Percentiles rank a stretch among this genome's conserved stretches.
Conservation (phyloP, 2,888 invertebrate species). For the Urechis unicinctus region DNA sequence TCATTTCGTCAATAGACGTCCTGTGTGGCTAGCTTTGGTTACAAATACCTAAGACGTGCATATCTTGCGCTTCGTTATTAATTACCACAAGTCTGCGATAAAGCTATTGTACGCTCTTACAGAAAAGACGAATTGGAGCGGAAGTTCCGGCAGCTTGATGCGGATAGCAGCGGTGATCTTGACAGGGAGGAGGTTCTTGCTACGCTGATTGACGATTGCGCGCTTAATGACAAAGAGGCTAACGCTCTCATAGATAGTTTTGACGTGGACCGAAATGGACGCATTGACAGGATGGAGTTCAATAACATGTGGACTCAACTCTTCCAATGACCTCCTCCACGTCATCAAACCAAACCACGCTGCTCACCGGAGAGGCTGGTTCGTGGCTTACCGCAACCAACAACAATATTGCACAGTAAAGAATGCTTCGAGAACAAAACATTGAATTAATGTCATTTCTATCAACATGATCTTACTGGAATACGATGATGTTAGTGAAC, state of each 20-base stretch:
- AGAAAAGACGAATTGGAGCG: constrained; percentile 6
- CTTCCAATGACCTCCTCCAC: too few species aligned
- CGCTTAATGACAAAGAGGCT: constrained; percentile 8
- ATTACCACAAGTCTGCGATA: neutral
- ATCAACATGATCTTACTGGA: too few species aligned
- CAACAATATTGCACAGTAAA: too few species aligned
- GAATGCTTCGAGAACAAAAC: too few species aligned
- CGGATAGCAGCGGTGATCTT: constrained; percentile 10
- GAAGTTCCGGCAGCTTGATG: constrained; percentile 10
- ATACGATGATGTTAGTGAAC: too few species aligned
- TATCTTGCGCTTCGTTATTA: neutral
- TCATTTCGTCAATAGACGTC: too few species aligned
- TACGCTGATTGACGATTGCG: constrained; percentile 5
- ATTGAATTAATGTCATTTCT: too few species aligned
- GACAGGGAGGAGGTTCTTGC: constrained; percentile 8
- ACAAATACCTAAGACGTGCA: too few species aligned
- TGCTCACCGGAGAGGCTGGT: too few species aligned
- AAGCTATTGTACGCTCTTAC: neutral
- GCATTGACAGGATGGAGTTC: constrained; percentile 8
- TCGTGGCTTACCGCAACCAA: too few species aligned
- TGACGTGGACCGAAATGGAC: constrained; percentile 9
- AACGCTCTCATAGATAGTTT: constrained; percentile 6
- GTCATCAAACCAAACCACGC: too few species aligned
- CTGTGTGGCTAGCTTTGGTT: too few species aligned
- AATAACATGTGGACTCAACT: constrained; percentile 14